Evolutionary conservation across 2,888 invertebrate genomes (phyloP), one percentile per base, ranked within the genome.

Genomic region (Drosophila tripunctata): DNA sequence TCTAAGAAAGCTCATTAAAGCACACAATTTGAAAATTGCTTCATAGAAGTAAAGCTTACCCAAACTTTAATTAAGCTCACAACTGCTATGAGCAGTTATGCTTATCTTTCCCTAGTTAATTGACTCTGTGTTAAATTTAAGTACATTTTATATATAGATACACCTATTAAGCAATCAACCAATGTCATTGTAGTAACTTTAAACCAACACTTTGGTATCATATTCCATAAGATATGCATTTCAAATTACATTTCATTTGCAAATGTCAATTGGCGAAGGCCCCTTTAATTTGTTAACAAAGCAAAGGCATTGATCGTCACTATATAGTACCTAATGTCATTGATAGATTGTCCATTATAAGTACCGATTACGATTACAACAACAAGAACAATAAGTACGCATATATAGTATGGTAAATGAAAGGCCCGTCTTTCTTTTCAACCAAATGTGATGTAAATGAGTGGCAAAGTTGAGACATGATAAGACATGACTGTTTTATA

Each of bases 401-500:
- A 44, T 54, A 48, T 56, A 38, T 56, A 50, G 44, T 43, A n/a
- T 48, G 57, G n/a, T 27, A 44, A 63, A 80, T 79, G 83, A 79
- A 79, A 86, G 87, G 47, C 65, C 44, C 31, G 52, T 48, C 85
- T 73, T 79, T 86, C 61, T 80, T 83, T 65, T 19, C 56, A 50
- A 22, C 47, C 21, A 57, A 71, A 43, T 76, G 47, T 50, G 24
- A 57, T 83, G 82, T 66, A 75, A 78, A 85, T 62, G 67, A 67
- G 78, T 83, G 74, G 64, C 81, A 67, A 80, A 87, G 80, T 69
- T 84, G 63, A 64, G 70, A 30, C 31, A 51, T 77, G 80, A 80
- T 87, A 84, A 80, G 63, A 52, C 40, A n/a, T 19, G 22, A 50
- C 19, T 48, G 55, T 45, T 48, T 47, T n/a, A n/a, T n/a, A n/a